phyloP scores from a whole-genome alignment of 2,888 invertebrate genomes.

The Eudasyphora cyanicolor region DNA sequence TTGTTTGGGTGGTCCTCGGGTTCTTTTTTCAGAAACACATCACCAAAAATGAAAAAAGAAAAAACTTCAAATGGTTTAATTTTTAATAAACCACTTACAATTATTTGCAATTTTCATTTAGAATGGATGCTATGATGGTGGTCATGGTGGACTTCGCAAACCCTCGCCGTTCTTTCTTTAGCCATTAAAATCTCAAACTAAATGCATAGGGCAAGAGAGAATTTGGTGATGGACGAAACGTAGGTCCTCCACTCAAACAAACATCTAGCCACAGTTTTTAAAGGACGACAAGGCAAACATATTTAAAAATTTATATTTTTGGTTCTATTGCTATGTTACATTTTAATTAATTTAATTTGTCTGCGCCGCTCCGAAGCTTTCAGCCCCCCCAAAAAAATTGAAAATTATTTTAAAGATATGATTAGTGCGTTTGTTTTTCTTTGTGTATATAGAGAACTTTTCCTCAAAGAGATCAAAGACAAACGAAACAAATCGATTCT shows the following conservation, averaged over 20 bases:
- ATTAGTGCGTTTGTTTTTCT: not conserved
- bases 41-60: conserved; percentile 6
- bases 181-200: not conserved
- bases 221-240: not conserved
- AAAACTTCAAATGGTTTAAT: conserved; percentile 60
- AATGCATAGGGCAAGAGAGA: not conserved
- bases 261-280: not conserved
- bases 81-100: conserved; percentile 65
- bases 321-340: conserved; percentile 51
- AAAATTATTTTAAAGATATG: conserved; percentile 48
- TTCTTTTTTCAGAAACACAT: not conserved
- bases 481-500: conserved; percentile 16
- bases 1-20: conserved; percentile 39
- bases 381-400: conserved; percentile 35
- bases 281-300: not conserved
- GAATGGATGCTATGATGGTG: conserved; percentile 35
- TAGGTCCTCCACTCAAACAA: conserved; percentile 11
- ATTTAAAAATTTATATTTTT: conserved; percentile 50
- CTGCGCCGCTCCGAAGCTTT: conserved; percentile 13
- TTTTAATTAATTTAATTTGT: conserved; percentile 58
- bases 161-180: not conserved
- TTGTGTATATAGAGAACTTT: not conserved
- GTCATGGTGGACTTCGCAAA: conserved; percentile 50
- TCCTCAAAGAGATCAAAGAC: conserved; percentile 51
- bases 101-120: conserved; percentile 64